Evolutionary conservation across 2,888 invertebrate genomes (phyloP), one percentile per base, ranked within the genome.

Genomic region (Rhaphigaster nebulosa): DNA sequence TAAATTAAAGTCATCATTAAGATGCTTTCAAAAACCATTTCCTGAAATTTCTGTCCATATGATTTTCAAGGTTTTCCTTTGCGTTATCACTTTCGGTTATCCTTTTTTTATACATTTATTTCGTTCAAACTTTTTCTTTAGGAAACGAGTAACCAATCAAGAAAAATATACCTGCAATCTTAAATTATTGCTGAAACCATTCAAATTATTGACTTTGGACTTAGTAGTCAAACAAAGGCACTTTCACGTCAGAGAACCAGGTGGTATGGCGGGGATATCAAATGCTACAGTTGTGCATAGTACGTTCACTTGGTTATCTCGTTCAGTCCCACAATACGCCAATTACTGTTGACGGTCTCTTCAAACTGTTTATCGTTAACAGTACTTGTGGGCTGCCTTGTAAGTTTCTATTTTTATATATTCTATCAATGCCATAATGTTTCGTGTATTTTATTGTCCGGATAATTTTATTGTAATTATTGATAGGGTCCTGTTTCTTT

Each of bases 231-330:
- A 84, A 45, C 84, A 84, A 26, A 84, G 13, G 2, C 50, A 84
- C 84, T 84, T 84, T 84, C 84, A 84, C 84, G n/a, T 15, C 0
- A 45, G 26, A 84, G 84, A 12, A 12, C 3, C n/a, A 84, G 84
- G 45, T n/a, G n/a, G n/a, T 34, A 50, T 84, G 84, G 84, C 70
- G 84, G 84, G 84, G 41, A 84, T 34, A 84, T 13, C 45, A 84
- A 45, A 50, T 84, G 84, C 45, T 84, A 84, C 84, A 84, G 84
- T 84, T 84, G 84, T 84, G n/a, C 50, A 12, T 50, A n/a, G 84
- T n/a, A n/a, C 45, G 1, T 13, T 84, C 84, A 45, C 45, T 84
- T 18, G n/a, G 10, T 10, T 84, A 45, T n/a, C 4, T 50, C 84
- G 13, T n/a, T 45, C 84, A 45, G 12, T 0, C n/a, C 13, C 12